A percentile compares a stretch with the other conserved stretches of the same genome.
Conservation (phyloP, 2,797 vertebrate genomes). For the Meriones psammophilus region DNA sequence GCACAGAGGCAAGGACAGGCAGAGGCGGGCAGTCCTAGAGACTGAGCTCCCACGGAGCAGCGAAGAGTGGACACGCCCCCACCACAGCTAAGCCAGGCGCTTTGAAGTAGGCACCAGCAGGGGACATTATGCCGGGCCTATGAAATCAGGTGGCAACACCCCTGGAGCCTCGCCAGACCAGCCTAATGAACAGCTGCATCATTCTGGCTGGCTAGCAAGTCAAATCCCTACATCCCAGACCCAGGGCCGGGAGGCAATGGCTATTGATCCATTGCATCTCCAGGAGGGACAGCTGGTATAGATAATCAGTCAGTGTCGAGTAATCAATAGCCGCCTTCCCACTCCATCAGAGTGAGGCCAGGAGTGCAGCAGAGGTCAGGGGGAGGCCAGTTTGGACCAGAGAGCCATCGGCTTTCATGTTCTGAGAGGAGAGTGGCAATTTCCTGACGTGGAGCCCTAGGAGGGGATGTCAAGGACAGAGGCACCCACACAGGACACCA, state of each 20-base stretch:
- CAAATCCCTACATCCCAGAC: constrained; percentile 66
- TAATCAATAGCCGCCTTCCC: constrained; percentile 84
- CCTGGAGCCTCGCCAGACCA: constrained; percentile 47
- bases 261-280: constrained; percentile 69
- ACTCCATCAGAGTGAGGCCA: constrained; percentile 72
- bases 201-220: constrained; percentile 62
- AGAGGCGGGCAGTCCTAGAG: background rate
- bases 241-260: constrained; percentile 69
- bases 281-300: constrained; percentile 75
- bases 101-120: too few species aligned
- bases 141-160: constrained; percentile 77
- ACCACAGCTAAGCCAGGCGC: background rate
- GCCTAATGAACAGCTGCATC: constrained; percentile 81
- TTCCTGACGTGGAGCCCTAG: constrained; percentile 59
- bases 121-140: constrained; percentile 32
- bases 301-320: constrained; percentile 80
- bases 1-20: background rate
- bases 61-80: rapidly evolving
- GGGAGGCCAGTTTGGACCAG: constrained; percentile 63
- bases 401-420: constrained; percentile 38
- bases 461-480: constrained; percentile 64
- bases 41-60: background rate
- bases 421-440: constrained; percentile 68
- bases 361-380: constrained; percentile 51
- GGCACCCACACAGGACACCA: constrained; percentile 50